These are phyloP conservation scores for Coenonympha arcania DNA, from an alignment of 2,888 invertebrate genomes.

Conservation along the genomic window DNA sequence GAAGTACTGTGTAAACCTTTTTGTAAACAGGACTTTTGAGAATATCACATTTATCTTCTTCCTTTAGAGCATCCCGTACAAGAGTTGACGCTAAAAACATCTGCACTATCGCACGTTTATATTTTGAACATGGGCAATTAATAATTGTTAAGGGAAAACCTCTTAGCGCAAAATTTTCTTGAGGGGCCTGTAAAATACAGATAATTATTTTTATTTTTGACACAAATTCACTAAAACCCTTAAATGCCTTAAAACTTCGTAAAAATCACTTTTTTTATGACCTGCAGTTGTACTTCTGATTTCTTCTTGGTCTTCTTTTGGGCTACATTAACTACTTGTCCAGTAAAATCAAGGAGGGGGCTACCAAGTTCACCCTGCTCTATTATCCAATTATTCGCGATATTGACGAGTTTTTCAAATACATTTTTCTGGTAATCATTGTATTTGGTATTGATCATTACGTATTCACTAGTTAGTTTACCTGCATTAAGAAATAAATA, in stretches of 20 bases:
- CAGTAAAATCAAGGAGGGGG: conserved; percentile 51
- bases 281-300: conserved; percentile 53
- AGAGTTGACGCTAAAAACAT: conserved; percentile 43
- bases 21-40: conserved; percentile 42
- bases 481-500: conserved; percentile 35
- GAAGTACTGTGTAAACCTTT: conserved; percentile 53
- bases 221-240: neutral
- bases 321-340: conserved; percentile 44
- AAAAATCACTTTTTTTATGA: no score
- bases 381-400: conserved; percentile 61
- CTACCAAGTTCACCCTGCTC: conserved; percentile 51
- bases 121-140: conserved; percentile 48
- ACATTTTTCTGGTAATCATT: conserved; percentile 56
- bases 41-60: conserved; percentile 42
- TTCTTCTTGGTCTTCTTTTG: conserved; percentile 60
- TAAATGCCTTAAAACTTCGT: no score
- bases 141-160: conserved; percentile 61
- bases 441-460: conserved; percentile 51
- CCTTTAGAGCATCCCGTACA: conserved; percentile 43
- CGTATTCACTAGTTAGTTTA: conserved; percentile 48
- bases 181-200: conserved; percentile 41
- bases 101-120: conserved; percentile 47
- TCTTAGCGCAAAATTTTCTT: conserved; percentile 41
- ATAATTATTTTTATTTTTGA: neutral
- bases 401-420: conserved; percentile 51